phyloP scores from a whole-genome alignment of 2,797 vertebrate species.

The Danionella dracula region DNA sequence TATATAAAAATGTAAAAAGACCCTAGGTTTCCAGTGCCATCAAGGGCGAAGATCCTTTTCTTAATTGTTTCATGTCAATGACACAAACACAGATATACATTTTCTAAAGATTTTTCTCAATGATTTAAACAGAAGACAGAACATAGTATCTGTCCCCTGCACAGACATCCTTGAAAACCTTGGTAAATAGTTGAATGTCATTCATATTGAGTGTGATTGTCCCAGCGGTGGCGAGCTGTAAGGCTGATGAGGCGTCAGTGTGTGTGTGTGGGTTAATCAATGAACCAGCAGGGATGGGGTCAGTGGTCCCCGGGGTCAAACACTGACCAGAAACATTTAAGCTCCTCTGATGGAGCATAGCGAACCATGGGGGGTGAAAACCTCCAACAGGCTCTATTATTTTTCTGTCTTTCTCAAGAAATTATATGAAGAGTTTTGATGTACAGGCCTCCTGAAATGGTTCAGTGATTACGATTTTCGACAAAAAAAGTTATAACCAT shows the following conservation, averaged over 20 bases:
- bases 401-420: background rate
- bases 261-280: conserved; percentile 10
- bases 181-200: background rate
- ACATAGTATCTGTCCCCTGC: background rate
- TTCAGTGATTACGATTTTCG: too few species aligned
- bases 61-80: too few species aligned
- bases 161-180: background rate
- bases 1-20: too few species aligned
- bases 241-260: background rate
- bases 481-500: too few species aligned
- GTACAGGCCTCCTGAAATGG: too few species aligned
- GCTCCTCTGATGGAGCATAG: background rate
- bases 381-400: background rate
- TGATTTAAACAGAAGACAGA: background rate
- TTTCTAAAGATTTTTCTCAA: background rate
- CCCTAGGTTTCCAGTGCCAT: too few species aligned
- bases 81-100: too few species aligned
- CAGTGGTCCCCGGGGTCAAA: background rate
- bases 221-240: background rate
- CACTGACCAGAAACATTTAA: background rate
- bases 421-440: conserved; percentile 9
- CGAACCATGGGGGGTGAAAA: background rate
- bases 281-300: background rate
- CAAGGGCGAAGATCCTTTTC: too few species aligned
- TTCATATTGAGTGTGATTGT: conserved; percentile 5